Base-by-base conservation (phyloP, 2,888 invertebrate genomes). In the Leucophenga maculata region DNA sequence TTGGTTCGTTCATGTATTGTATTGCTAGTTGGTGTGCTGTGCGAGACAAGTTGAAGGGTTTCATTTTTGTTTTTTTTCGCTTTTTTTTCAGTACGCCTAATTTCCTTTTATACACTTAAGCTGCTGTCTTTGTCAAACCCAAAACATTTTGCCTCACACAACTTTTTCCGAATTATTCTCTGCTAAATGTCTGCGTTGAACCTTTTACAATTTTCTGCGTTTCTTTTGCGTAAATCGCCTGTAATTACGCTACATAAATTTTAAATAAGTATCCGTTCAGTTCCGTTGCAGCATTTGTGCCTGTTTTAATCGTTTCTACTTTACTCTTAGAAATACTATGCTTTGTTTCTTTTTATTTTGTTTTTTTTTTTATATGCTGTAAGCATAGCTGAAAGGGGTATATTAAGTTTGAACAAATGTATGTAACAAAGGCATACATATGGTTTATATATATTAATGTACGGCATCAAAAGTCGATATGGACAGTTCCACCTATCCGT, bases 231-330 rank as follows among this genome's bases (percentile, higher is more conserved):
- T 84, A 84, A 84, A 84, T 82, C 84, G 84, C 77, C 81, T 82
- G 84, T 82, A 82, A 82, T 82, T 82, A 82, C 82, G 83, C 84
- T 75, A 83, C 82, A 82, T 82, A 82, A 82, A 82, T 82, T 84
- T 82, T 79, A 83, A 84, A 82, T 81, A 81, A 81, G 83, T 83
- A 81, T 83, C 82, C 80, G 82, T 39, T 39, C 39, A 39, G 39
- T 39, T 39, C 1, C 39, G 11, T 82, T 81, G 83, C 82, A 80
- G 62, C 14, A 78, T 75, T 78, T 75, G 20, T 65, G 52, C 48
- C 48, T 48, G 46, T 60, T 64, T 64, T 64, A 64, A 64, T 22
- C 62, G 62, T 46, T 48, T 59, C 32, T 39, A 26, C 26, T 26
- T 4, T 26, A 26, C 26, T 26, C 26, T 26, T 26, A 26, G 26